Evolutionary conservation across 92 coral and sea anemone genomes (phyloP), one percentile per base, ranked within the genome.

Genomic region (Porites lobata): DNA sequence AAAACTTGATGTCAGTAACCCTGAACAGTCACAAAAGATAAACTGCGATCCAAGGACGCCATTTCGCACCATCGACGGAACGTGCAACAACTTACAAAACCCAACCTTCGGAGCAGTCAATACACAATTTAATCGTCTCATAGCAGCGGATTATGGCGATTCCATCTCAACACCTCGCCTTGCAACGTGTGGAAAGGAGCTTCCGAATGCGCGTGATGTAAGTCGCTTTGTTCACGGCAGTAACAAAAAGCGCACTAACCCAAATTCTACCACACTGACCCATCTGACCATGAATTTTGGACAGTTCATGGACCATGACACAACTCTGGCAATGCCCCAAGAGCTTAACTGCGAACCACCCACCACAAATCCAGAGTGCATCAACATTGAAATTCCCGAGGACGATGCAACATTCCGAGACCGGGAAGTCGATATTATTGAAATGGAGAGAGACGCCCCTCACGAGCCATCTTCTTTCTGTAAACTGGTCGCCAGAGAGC

Each of bases 211-310:
- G 0, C 80, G 93, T 50, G n/a, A 72, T 6, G 81, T 86, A 8
- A 90, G 93, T 70, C 21, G 54, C 29, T 9, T 1, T 9, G 58
- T 86, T 12, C 84, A 79, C 47, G 70, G 85, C 47, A 83, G 80
- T 62, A 76, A 90, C 17, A 86, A 59, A 21, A 77, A 61, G 22
- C 59, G 81, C 70, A 13, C 77, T 22, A 54, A 66, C 53, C 89
- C 84, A 7, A 17, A 24, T 5, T 83, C 90, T 32, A 56, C 14
- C 1, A 57, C 43, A 32, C 65, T 88, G 29, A 81, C 90, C 22
- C 91, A 91, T 70, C 73, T 94, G 92, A 72, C 88, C 54, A 94
- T 94, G 96, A 89, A 82, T 72, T 94, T 87, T 88, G 96, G 93
- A 2, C 96, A 94, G 83, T 91, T 91, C 56, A 19, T 94, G 74